Evolutionary conservation across 2,113 vertebrate genomes (phyloP).

Genomic region (Hyla sarda): DNA sequence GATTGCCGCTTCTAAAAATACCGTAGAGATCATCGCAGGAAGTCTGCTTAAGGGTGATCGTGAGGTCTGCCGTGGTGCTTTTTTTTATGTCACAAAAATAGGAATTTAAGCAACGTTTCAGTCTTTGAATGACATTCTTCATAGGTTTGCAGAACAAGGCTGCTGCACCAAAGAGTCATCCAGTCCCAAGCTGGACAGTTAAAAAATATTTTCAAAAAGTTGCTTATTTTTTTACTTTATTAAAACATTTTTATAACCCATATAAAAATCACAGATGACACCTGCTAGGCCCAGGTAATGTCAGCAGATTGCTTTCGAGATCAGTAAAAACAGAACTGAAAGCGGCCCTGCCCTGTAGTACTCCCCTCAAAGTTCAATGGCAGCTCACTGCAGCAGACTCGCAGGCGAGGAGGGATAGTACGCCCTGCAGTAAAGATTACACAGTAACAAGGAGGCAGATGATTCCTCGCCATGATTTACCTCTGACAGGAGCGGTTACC

Average conservation of each 20-base stretch:
- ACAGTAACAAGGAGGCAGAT: constrained; percentile 4
- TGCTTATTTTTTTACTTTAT: too few relatives aligned
- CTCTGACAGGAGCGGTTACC: constrained; percentile 34
- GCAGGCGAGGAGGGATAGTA: not conserved
- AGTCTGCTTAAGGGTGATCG: not conserved
- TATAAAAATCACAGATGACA: not conserved
- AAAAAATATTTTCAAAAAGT: too few relatives aligned
- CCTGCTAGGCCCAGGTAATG: not conserved
- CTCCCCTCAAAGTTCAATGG: constrained; percentile 12
- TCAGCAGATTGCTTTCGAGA: not conserved
- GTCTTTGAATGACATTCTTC: too few relatives aligned
- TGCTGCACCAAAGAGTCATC: not conserved
- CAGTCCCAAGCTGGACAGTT: too few relatives aligned
- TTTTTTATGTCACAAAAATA: not conserved
- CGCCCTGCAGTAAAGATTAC: constrained; percentile 52
- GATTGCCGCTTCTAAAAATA: constrained; percentile 2
- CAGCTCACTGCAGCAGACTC: not conserved
- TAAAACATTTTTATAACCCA: too few relatives aligned
- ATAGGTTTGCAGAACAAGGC: not conserved
- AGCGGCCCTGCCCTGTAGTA: not conserved
- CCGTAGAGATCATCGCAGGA: not conserved
- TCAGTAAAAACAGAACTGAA: constrained; percentile 31
- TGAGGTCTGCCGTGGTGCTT: not conserved
- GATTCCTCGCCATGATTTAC: not conserved
- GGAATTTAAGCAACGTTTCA: too few relatives aligned